Conservation (phyloP, 1,140 invertebrate genomes). For the Platyura marginata region DNA sequence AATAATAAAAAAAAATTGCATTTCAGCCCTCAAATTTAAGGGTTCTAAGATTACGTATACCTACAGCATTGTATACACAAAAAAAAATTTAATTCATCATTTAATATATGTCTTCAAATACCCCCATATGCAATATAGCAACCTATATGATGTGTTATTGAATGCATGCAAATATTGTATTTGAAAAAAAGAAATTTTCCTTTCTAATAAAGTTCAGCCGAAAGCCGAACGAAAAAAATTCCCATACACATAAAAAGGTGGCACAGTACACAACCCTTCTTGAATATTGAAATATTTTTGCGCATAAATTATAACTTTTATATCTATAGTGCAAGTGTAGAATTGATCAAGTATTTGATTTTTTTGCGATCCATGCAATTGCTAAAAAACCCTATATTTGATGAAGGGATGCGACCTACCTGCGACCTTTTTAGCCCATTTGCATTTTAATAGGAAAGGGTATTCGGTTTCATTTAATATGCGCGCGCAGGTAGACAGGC, state of each 20-base stretch:
- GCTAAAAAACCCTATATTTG: not conserved
- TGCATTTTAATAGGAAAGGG: not conserved
- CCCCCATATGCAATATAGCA: no score
- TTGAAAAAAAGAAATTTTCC: no score
- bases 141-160: no score
- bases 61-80: no score
- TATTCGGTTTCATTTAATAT: constrained; percentile 2
- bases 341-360: not conserved
- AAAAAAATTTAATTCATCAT: no score
- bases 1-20: no score
- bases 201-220: no score
- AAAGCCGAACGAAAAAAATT: constrained; percentile 2
- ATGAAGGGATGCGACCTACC: not conserved
- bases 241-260: not conserved
- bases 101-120: no score
- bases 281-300: constrained; percentile 2
- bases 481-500: constrained; percentile 1
- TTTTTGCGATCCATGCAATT: not conserved
- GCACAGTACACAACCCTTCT: not conserved
- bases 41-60: no score
- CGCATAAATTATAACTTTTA: constrained; percentile 2
- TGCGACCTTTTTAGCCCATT: not conserved
- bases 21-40: no score
- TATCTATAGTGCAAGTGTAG: not conserved
- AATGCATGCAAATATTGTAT: no score